phyloP scores from a whole-genome alignment of 2,113 vertebrate genomes.

The Tinamus guttatus region DNA sequence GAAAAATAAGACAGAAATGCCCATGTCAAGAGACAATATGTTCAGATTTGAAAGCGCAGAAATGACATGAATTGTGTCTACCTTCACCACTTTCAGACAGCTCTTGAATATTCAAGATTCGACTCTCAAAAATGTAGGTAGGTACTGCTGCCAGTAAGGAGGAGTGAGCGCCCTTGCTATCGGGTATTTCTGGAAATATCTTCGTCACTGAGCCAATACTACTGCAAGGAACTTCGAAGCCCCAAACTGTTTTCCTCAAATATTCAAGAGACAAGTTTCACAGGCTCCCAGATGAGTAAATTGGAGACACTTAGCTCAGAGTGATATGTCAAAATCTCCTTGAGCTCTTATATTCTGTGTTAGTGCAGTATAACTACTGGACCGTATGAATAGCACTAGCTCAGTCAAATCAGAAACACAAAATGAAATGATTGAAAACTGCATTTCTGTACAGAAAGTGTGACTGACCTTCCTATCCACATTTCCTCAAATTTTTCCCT shows the following conservation, averaged over 20 bases:
- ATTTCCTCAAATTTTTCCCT: not conserved
- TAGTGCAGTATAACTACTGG: not conserved
- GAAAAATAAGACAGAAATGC: not conserved
- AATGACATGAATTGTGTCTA: not conserved
- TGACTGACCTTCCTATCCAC: not conserved
- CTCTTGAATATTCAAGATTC: not conserved
- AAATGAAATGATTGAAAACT: not conserved
- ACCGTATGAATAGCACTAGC: not conserved
- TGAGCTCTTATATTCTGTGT: not conserved
- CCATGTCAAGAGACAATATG: not conserved
- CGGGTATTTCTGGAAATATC: not conserved
- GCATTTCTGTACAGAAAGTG: not conserved
- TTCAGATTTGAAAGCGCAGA: not conserved
- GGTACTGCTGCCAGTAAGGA: not conserved
- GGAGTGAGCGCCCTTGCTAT: not conserved
- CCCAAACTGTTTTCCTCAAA: not conserved
- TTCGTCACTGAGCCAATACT: not conserved
- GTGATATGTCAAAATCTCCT: not conserved
- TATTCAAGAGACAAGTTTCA: not conserved
- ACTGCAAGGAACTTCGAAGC: not conserved
- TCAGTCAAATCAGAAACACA: not conserved
- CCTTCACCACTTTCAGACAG: not conserved
- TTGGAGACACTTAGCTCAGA: not conserved
- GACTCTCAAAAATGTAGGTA: not conserved
- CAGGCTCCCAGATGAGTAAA: not conserved